Conservation (phyloP, 2,113 vertebrate genomes). For the Bos indicus region DNA sequence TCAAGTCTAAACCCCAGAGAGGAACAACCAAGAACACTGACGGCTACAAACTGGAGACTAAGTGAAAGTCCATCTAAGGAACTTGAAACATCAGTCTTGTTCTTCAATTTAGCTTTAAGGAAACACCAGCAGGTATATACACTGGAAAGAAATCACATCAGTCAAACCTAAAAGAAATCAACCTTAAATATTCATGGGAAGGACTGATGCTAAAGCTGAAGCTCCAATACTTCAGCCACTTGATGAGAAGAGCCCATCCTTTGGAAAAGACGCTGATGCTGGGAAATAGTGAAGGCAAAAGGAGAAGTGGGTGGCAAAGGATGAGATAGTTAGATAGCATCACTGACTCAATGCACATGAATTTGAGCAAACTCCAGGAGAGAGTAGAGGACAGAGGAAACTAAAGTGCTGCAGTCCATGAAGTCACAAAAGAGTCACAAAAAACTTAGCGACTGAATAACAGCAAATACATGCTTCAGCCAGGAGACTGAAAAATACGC, state of each 20-base stretch:
- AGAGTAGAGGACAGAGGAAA: not conserved
- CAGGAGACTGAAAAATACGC: not conserved
- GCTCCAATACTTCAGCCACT: not conserved
- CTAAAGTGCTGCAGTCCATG: not conserved
- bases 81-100: not conserved
- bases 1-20: not conserved
- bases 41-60: fast-evolving
- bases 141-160: not conserved
- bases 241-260: not conserved
- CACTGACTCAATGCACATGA: not conserved
- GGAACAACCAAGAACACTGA: not conserved
- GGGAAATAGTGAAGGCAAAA: not conserved
- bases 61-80: not conserved
- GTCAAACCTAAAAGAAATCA: not conserved
- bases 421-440: not conserved
- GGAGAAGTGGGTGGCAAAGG: not conserved
- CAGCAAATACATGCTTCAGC: not conserved
- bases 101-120: not conserved
- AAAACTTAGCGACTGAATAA: not conserved
- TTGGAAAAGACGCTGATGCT: not conserved
- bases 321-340: not conserved
- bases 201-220: not conserved
- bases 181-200: not conserved
- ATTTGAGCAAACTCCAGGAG: not conserved
- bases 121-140: not conserved